These are phyloP conservation scores for Halcyon malimbica DNA, from an alignment of 2,113 vertebrate species.

Conservation along the genomic window DNA sequence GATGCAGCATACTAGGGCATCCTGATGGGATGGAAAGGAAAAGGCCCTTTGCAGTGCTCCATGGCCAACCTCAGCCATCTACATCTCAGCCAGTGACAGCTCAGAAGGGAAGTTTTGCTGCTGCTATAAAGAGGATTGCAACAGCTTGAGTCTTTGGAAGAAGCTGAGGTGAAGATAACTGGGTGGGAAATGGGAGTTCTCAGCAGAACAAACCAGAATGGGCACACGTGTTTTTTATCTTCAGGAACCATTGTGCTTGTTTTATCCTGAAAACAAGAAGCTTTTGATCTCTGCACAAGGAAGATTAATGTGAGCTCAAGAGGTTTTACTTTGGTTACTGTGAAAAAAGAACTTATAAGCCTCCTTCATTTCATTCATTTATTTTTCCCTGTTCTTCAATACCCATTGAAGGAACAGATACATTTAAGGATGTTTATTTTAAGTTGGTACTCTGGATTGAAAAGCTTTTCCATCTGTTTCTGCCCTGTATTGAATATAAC, in stretches of 20 bases:
- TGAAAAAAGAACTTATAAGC: conserved; percentile 7
- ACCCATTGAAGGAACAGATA: conserved; percentile 23
- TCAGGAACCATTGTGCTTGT: background rate
- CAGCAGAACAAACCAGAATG: background rate
- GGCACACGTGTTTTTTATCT: background rate
- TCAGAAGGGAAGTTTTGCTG: background rate
- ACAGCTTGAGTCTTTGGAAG: background rate
- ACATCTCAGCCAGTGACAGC: background rate
- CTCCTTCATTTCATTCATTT: conserved; percentile 38
- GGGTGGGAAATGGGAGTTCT: background rate
- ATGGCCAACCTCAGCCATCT: background rate
- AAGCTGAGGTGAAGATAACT: background rate
- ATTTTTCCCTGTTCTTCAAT: conserved; percentile 37
- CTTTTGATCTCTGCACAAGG: background rate
- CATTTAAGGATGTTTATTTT: conserved; percentile 62
- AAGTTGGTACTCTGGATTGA: conserved; percentile 49
- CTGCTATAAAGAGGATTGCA: background rate
- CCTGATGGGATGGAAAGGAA: background rate
- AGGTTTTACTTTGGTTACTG: conserved; percentile 21
- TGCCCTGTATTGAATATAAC: conserved; percentile 45
- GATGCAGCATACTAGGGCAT: background rate
- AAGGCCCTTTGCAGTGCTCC: background rate
- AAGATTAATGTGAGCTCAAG: conserved; percentile 3
- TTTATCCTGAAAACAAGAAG: conserved; percentile 11
- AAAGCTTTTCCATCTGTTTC: conserved; percentile 65